Base-by-base conservation (phyloP, 2,888 invertebrate species). In the Leptopilina syphax region DNA sequence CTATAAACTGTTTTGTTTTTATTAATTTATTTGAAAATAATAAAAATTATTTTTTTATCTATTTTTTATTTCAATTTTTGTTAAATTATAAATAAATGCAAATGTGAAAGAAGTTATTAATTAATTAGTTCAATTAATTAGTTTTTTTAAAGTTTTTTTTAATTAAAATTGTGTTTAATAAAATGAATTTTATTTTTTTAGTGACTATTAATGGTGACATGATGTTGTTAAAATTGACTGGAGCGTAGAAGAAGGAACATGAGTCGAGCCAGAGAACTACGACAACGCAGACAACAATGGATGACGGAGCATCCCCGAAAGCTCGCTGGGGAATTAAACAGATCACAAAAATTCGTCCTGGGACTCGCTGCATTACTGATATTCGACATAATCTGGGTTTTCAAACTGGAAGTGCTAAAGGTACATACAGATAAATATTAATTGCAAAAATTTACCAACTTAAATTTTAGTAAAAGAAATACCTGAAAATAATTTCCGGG, bases 301-400 rank as follows among this genome's bases (percentile, higher is more conserved):
- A 92, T 91, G 90, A 86, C 88, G 88, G 91, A 91, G 87, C 91
- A 91, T 91, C 91, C 91, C 87, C 91, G 90, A 81, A 90, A 88
- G 86, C 86, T 91, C 18, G 89, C 89, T 60, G 90, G 88, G 80
- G 93, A 94, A 92, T 92, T 94, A 90, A 95, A 94, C 87, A 95
- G 94, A 92, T 94, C 94, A 79, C 95, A 96, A 93, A 94, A 95
- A 89, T 95, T 98, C 87, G 93, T 96, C 82, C 93, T 98, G 88
- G 99, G 99, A 88, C 93, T 98, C 85, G 94, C 97, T 88, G 94
- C 99, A 87, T 93, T 99, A 83, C 92, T 99, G 85, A 93, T 98
- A 88, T 98, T 99, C 85, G 98, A 98, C 93, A 93, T 98, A 80
- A 95, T 99, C 88, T 99, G 99, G 98, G 98, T 99, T 78, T 95